phyloP scores from a whole-genome alignment of 1,140 invertebrate species.

The Mycetomoellerius zeteki region DNA sequence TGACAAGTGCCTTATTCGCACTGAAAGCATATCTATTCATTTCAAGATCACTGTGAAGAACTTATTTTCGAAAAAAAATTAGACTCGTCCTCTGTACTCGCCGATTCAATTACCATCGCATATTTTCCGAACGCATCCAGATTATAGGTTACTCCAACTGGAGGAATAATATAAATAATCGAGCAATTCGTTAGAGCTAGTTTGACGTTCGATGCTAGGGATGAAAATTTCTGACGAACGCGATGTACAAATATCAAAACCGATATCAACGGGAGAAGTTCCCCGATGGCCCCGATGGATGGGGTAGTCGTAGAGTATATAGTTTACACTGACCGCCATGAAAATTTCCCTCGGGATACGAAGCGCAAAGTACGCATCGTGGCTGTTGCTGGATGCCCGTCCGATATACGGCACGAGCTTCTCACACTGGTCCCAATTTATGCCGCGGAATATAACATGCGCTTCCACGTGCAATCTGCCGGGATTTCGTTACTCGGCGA shows the following conservation, averaged over 20 bases:
- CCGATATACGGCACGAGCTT: slow-evolving; percentile 10
- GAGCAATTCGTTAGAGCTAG: neutral
- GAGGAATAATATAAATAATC: neutral
- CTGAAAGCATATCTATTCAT: too few species aligned
- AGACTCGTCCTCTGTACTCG: too few species aligned
- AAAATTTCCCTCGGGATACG: slow-evolving; percentile 81
- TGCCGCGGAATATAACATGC: slow-evolving; percentile 68
- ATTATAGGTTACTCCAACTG: neutral
- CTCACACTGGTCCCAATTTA: slow-evolving; percentile 64
- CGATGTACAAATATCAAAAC: slow-evolving; percentile 53
- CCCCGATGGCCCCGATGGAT: slow-evolving; percentile 5
- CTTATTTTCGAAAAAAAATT: too few species aligned
- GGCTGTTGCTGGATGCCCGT: slow-evolving; percentile 28
- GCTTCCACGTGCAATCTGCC: slow-evolving; percentile 37
- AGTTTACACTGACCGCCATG: slow-evolving; percentile 79
- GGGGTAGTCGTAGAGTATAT: slow-evolving; percentile 23
- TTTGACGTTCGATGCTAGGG: slow-evolving; percentile 1
- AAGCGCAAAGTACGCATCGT: slow-evolving; percentile 51
- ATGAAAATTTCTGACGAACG: slow-evolving; percentile 63
- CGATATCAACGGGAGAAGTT: slow-evolving; percentile 46
- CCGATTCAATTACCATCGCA: too few species aligned
- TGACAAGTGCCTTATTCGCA: too few species aligned
- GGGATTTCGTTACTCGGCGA: slow-evolving; percentile 58
- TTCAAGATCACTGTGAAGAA: too few species aligned
- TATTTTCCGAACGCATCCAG: neutral